Percentiles rank a stretch among this genome's conserved stretches.
phyloP scores from a whole-genome alignment of 2,888 invertebrate species.

The Anaspis maculata region DNA sequence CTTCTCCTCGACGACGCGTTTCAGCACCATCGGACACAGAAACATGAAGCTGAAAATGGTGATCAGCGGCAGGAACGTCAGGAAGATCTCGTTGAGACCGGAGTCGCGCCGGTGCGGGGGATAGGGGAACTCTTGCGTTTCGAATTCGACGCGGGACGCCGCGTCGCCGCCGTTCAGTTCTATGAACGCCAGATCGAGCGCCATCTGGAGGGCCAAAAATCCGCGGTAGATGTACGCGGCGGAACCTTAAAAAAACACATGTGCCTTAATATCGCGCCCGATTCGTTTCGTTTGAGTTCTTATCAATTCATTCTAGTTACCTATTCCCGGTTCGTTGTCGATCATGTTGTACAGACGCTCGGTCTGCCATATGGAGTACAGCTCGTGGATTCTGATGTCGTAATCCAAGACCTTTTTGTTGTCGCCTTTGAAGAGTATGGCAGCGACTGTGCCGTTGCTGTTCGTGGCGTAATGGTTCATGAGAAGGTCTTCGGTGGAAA shows the following conservation, averaged over 20 bases:
- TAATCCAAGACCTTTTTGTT: constrained; percentile 19
- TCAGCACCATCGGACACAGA: constrained; percentile 46
- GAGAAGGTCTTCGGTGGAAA: constrained; percentile 24
- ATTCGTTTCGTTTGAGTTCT: too few relatives aligned
- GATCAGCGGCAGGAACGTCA: constrained; percentile 36
- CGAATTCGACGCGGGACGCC: constrained; percentile 27
- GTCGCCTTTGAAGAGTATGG: constrained; percentile 27
- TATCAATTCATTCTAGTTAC: neutral
- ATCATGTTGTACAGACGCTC: constrained; percentile 16
- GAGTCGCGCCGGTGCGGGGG: constrained; percentile 39
- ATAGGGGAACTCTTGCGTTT: constrained; percentile 50
- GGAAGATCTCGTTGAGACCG: constrained; percentile 30
- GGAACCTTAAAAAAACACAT: constrained; percentile 29
- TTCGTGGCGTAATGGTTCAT: constrained; percentile 20
- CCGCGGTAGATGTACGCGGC: constrained; percentile 42
- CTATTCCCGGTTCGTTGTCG: neutral
- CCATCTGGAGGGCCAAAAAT: constrained; percentile 52
- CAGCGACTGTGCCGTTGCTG: constrained; percentile 22
- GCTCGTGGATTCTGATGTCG: constrained; percentile 28
- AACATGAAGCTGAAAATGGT: constrained; percentile 44
- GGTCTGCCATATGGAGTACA: constrained; percentile 24
- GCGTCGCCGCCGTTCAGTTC: constrained; percentile 20
- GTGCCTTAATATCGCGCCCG: too few relatives aligned
- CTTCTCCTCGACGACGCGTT: constrained; percentile 53
- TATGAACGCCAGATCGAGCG: constrained; percentile 51